These are phyloP conservation scores for Serripes groenlandicus DNA, from an alignment of 2,888 invertebrate species.

Conservation along the genomic window DNA sequence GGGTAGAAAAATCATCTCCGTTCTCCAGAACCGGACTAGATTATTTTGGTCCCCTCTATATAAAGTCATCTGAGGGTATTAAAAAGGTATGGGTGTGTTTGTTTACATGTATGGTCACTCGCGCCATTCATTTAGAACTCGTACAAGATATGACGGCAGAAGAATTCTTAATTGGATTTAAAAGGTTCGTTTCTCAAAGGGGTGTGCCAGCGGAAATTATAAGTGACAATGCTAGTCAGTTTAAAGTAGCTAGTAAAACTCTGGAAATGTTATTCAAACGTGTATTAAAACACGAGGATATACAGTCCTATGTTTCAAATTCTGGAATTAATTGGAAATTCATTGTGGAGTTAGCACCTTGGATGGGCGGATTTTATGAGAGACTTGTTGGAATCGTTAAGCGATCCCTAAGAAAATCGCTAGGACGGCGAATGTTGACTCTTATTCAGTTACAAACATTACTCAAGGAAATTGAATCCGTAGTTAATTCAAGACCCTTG, in stretches of 20 bases:
- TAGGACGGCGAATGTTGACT: slow-evolving; percentile 32
- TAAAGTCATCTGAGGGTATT: not conserved
- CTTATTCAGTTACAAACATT: slow-evolving; percentile 38
- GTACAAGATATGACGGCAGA: slow-evolving; percentile 28
- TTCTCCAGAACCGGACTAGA: not conserved
- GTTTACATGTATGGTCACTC: slow-evolving; percentile 30
- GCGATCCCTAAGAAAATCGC: slow-evolving; percentile 27
- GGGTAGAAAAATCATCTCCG: not conserved
- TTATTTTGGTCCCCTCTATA: not conserved
- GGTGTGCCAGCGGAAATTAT: slow-evolving; percentile 24
- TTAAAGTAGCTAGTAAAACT: slow-evolving; percentile 18
- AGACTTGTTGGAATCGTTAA: slow-evolving; percentile 39
- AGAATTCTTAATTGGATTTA: slow-evolving; percentile 27
- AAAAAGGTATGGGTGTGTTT: slow-evolving; percentile 21
- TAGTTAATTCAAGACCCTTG: slow-evolving; percentile 44
- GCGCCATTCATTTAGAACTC: slow-evolving; percentile 32
- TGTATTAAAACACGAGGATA: not conserved
- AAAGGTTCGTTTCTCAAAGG: slow-evolving; percentile 27
- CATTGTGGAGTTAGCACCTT: slow-evolving; percentile 36
- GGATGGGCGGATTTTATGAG: slow-evolving; percentile 51
- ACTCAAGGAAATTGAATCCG: slow-evolving; percentile 29
- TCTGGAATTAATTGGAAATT: slow-evolving; percentile 28
- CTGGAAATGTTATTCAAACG: slow-evolving; percentile 5
- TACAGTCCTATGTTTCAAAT: slow-evolving; percentile 14
- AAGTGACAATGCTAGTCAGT: slow-evolving; percentile 36